These are phyloP conservation scores for Cremastinae sp. DNA, from an alignment of 2,888 invertebrate genomes.

Conservation along the genomic window DNA sequence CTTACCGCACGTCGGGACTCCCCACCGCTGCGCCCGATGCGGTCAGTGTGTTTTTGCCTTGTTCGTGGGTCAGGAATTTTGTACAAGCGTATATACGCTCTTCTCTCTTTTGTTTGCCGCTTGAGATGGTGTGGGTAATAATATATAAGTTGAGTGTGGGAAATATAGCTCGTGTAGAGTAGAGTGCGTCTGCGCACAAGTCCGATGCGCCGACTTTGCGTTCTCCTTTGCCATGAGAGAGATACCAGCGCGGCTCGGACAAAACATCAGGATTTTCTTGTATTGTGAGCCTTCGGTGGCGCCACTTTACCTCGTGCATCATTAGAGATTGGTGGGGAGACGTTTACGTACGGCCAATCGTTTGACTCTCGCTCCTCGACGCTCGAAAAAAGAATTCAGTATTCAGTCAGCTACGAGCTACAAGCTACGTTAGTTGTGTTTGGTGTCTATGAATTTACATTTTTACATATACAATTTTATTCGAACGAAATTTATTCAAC, in stretches of 20 bases:
- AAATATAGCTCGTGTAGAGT: no score
- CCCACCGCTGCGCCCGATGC: constrained; percentile 23
- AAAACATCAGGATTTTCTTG: constrained; percentile 2
- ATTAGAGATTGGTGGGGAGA: not conserved
- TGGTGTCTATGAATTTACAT: not conserved
- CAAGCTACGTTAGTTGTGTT: no score
- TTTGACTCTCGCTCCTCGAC: not conserved
- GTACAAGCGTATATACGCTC: not conserved
- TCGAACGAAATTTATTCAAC: constrained; percentile 3
- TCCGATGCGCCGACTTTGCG: not conserved
- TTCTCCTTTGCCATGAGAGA: not conserved
- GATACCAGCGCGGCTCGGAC: not conserved
- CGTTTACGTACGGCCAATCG: not conserved
- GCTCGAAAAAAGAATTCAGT: not conserved
- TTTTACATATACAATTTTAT: not conserved
- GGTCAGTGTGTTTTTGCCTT: not conserved
- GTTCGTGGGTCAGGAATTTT: not conserved
- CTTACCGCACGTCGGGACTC: constrained; percentile 23
- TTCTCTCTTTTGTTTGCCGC: not conserved
- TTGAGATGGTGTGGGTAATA: not conserved
- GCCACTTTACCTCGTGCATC: constrained; percentile 1
- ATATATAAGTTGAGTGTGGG: no score
- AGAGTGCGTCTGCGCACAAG: not conserved
- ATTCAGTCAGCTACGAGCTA: constrained; percentile 42
- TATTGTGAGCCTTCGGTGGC: constrained; percentile 4